phyloP scores from a whole-genome alignment of 2,888 invertebrate genomes.

The Volucella bombylans region DNA sequence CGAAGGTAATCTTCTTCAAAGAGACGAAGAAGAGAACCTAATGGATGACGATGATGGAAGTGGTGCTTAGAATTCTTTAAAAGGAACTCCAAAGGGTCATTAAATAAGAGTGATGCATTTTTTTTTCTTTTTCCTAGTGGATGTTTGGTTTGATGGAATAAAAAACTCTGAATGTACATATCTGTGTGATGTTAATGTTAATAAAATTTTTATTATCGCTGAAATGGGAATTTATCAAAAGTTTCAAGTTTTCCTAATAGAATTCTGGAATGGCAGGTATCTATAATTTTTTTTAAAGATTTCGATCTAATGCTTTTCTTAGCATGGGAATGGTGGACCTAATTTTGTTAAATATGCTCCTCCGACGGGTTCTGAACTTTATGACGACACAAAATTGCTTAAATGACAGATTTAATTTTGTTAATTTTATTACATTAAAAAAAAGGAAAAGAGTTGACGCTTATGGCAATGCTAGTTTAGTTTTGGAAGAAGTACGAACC shows the following conservation, averaged over 20 bases:
- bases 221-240: constrained; percentile 12
- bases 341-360: constrained; percentile 10
- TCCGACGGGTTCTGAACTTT: constrained; percentile 3
- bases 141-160: background rate
- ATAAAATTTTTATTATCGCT: constrained; percentile 48
- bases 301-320: background rate
- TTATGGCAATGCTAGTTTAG: too few species aligned
- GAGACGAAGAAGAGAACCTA: constrained; percentile 18
- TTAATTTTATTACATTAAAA: background rate
- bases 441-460: background rate
- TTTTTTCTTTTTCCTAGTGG: background rate
- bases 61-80: constrained; percentile 14
- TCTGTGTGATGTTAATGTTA: background rate
- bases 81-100: constrained; percentile 13
- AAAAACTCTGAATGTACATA: too few species aligned
- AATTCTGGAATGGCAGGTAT: background rate
- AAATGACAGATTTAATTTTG: too few species aligned
- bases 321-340: background rate
- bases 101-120: constrained; percentile 13
- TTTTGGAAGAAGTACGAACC: too few species aligned
- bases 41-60: constrained; percentile 22
- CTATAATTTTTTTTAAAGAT: background rate
- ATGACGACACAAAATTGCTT: constrained; percentile 8
- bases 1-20: background rate
- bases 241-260: constrained; percentile 17